These are phyloP conservation scores for Agrilus planipennis DNA, from an alignment of 1,140 invertebrate species.

Conservation along the genomic window DNA sequence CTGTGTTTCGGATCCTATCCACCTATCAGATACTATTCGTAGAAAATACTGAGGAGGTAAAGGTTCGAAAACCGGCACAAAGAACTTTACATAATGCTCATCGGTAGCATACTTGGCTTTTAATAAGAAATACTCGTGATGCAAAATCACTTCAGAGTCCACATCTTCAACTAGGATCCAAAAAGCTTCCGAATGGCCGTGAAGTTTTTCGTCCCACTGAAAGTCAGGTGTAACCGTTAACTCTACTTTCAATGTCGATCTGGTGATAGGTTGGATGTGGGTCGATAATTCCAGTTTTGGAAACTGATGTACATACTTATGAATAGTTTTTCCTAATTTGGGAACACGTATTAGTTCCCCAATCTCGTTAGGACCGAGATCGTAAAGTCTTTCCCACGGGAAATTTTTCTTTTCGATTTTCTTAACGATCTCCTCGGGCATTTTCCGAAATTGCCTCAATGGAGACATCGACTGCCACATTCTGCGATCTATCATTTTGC, in stretches of 20 bases:
- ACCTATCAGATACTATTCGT: constrained; percentile 62
- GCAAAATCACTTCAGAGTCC: constrained; percentile 89
- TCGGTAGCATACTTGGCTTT: constrained; percentile 91
- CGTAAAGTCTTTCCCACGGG: constrained; percentile 88
- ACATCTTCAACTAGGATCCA: constrained; percentile 99
- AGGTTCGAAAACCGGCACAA: constrained; percentile 97
- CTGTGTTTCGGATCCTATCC: constrained; percentile 91
- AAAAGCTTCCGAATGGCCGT: constrained; percentile 93
- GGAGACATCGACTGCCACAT: constrained; percentile 99
- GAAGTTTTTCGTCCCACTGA: constrained; percentile 97
- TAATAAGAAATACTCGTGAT: constrained; percentile 95
- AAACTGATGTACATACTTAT: constrained; percentile 97
- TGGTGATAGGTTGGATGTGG: constrained; percentile 95
- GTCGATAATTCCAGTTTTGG: constrained; percentile 90
- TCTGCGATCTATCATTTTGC: constrained; percentile 97
- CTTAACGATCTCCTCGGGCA: constrained; percentile 95
- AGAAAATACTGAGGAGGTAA: constrained; percentile 97
- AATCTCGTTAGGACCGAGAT: constrained; percentile 93
- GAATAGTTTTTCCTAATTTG: constrained; percentile 93
- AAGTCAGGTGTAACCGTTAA: constrained; percentile 98
- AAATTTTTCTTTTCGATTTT: constrained; percentile 98
- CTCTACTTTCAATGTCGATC: constrained; percentile 88
- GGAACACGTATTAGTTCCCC: constrained; percentile 93
- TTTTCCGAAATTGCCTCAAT: constrained; percentile 92
- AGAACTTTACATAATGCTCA: constrained; percentile 96